These are phyloP conservation scores for Scaptomyza hsui DNA, from an alignment of 1,140 invertebrate genomes.

Conservation along the genomic window DNA sequence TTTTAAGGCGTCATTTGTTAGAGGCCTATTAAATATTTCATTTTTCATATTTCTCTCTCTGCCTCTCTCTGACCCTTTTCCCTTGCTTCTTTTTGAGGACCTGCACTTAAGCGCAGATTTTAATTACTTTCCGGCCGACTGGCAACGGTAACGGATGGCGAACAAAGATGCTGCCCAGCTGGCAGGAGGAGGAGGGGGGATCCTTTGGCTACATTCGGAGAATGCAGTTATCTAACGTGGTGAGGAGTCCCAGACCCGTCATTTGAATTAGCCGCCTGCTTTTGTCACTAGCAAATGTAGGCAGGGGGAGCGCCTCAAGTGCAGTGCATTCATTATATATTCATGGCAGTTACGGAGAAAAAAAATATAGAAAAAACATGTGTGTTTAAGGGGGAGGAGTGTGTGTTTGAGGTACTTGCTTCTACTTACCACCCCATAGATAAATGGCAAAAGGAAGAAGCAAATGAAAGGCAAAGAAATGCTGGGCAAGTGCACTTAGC, in stretches of 20 bases:
- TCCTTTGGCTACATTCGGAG: conserved; percentile 72
- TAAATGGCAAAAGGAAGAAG: conserved; percentile 30
- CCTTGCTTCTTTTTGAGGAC: conserved; percentile 51
- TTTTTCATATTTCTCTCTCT: conserved; percentile 39
- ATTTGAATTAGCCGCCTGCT: conserved; percentile 74
- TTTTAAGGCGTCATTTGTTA: background rate
- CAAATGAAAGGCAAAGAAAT: conserved; percentile 59
- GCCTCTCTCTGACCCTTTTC: background rate
- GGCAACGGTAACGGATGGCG: conserved; percentile 59
- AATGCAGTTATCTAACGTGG: conserved; percentile 73
- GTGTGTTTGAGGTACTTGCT: conserved; percentile 13
- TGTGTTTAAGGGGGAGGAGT: background rate
- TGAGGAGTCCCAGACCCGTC: conserved; percentile 36
- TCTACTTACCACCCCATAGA: background rate
- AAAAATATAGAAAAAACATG: conserved; percentile 11
- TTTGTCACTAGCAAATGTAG: conserved; percentile 50
- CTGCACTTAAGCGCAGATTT: conserved; percentile 81
- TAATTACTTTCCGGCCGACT: conserved; percentile 81
- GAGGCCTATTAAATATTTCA: conserved; percentile 47
- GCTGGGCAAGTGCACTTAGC: conserved; percentile 79
- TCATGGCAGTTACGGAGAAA: conserved; percentile 58
- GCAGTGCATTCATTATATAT: conserved; percentile 80
- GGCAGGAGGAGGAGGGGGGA: background rate
- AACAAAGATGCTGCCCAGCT: conserved; percentile 44
- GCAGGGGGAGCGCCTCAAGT: conserved; percentile 64